A percentile compares a stretch with the other conserved stretches of the same genome.
These are phyloP conservation scores for Colistium nudipinnis DNA, from an alignment of 2,113 vertebrate genomes.

Conservation along the genomic window DNA sequence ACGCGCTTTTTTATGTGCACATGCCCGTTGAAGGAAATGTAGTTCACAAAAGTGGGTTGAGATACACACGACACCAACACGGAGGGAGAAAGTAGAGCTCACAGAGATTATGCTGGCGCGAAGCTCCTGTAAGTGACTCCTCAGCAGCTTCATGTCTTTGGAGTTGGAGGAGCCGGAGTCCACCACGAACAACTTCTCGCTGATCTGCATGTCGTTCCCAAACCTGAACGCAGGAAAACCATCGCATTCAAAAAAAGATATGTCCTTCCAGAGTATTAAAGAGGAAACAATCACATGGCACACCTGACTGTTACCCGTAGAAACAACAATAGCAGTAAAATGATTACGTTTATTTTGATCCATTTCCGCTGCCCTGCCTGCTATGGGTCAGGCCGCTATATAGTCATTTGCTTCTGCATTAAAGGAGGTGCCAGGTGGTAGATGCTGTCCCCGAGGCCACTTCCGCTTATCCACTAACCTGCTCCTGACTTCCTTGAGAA, in stretches of 20 bases:
- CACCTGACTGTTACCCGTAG: no score
- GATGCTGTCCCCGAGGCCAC: no score
- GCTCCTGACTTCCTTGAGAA: constrained; percentile 92
- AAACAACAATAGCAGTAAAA: no score
- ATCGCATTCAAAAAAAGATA: neutral
- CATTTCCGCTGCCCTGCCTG: no score
- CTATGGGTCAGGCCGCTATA: neutral
- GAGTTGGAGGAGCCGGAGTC: constrained; percentile 94
- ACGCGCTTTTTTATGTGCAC: no score
- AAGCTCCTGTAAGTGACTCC: constrained; percentile 93
- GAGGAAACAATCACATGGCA: no score
- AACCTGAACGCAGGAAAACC: constrained; percentile 81
- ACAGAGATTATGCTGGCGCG: constrained; percentile 86
- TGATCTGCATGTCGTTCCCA: constrained; percentile 92
- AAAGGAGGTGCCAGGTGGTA: neutral
- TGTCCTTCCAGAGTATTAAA: neutral
- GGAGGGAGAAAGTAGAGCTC: constrained; percentile 1
- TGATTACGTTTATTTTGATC: no score
- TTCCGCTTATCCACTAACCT: no score
- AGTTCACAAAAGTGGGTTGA: neutral
- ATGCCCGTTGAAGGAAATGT: no score
- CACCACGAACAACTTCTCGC: constrained; percentile 93
- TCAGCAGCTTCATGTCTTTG: constrained; percentile 94
- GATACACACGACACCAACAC: neutral
- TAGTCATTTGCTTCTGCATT: neutral